Evolutionary conservation across 1,140 invertebrate species (phyloP), one percentile per base, ranked within the genome.

Genomic region (Papilio glaucus): DNA sequence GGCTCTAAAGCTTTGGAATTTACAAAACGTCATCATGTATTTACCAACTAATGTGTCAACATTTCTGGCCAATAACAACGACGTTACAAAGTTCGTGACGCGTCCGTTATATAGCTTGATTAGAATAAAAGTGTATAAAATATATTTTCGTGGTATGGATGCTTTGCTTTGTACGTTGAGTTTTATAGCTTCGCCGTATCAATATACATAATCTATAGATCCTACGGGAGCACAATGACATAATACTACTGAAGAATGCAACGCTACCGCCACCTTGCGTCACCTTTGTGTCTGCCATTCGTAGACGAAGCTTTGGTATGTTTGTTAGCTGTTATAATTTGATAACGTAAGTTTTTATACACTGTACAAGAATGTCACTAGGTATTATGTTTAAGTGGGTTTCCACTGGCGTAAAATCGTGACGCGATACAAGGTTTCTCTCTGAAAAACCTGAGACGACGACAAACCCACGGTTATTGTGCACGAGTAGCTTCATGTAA

Each of bases 41-140:
- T 53, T 53, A 53, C 45, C 45, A 7, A 15, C 7, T 18, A 53
- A 53, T 18, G 45, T 53, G 45, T 53, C 45, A 18, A 15, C 13
- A 4, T 1, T 18, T 53, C 15, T 53, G 15, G 8, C 45, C 45
- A 53, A 53, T 53, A 8, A 53, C 29, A n/a, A 53, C 15, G 45
- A 18, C 45, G n/a, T 21, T 21, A 53, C n/a, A n/a, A 7, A n/a
- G n/a, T n/a, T 62, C 60, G 60, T 62, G 60, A 15, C 29, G 10
- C n/a, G 26, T 29, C 29, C 13, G 24, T 15, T 62, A 62, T 62
- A 62, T 62, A 15, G 7, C 10, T 62, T 62, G 4, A 62, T 62
- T 62, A 37, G 26, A 62, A 62, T 37, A 62, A 4, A 33, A 37
- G n/a, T 13, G 10, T 29, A 12, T n/a, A 10, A 12, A 8, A 24